Conservation (phyloP, 2,113 vertebrate species). For the Rynchops niger region DNA sequence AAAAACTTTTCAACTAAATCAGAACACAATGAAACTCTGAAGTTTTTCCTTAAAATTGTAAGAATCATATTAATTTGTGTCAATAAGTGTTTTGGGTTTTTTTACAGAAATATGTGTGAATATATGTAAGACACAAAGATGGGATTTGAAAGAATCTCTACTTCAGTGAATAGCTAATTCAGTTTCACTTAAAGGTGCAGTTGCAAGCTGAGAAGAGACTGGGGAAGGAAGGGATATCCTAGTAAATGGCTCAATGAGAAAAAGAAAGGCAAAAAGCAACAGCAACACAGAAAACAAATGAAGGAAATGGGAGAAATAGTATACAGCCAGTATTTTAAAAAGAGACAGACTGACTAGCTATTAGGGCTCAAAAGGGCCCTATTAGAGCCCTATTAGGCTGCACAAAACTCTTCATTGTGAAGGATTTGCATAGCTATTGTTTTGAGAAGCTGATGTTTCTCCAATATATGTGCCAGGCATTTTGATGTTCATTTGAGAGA, state of each 20-base stretch:
- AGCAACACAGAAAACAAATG: neutral
- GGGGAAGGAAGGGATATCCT: fast-evolving
- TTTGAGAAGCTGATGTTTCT: neutral
- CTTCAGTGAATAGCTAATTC: neutral
- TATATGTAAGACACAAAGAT: neutral
- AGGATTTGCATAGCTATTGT: neutral
- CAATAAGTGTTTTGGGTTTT: neutral
- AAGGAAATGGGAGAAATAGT: neutral
- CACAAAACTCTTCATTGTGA: neutral
- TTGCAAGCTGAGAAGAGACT: neutral
- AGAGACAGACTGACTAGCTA: neutral
- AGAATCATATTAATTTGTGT: neutral
- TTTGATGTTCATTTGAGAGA: neutral
- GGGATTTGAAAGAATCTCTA: neutral
- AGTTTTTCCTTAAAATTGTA: neutral
- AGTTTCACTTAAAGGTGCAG: neutral
- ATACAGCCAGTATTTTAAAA: neutral
- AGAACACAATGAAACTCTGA: neutral
- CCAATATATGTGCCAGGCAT: neutral
- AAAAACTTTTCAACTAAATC: neutral
- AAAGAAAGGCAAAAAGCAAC: neutral
- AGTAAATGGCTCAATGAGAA: neutral
- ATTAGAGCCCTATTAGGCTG: neutral
- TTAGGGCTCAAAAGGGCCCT: neutral
- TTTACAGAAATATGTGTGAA: fast-evolving